phyloP scores from a whole-genome alignment of 2,888 invertebrate genomes.

The Nymphalis c-album region DNA sequence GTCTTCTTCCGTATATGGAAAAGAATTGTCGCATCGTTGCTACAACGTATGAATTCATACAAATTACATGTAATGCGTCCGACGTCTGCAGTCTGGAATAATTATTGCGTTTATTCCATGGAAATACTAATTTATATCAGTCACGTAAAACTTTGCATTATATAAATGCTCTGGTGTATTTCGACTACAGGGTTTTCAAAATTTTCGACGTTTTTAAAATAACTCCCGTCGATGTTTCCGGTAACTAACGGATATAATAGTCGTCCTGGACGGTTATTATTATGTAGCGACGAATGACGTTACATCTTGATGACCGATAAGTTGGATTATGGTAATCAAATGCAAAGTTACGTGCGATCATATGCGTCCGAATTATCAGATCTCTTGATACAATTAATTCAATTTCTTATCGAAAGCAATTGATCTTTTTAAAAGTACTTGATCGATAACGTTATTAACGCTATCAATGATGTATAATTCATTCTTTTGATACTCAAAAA shows the following conservation, averaged over 20 bases:
- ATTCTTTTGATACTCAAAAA: too few species aligned
- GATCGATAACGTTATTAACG: neutral
- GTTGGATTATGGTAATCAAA: slow-evolving; percentile 13
- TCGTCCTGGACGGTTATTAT: neutral
- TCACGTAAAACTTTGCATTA: neutral
- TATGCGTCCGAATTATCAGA: slow-evolving; percentile 14
- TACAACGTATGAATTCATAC: slow-evolving; percentile 26
- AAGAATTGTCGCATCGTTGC: slow-evolving; percentile 25
- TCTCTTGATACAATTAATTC: neutral
- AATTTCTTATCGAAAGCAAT: neutral
- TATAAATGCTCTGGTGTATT: slow-evolving; percentile 1
- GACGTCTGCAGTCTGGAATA: slow-evolving; percentile 21
- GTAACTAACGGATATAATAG: neutral
- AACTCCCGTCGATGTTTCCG: neutral
- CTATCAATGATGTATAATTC: too few species aligned
- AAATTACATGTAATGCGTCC: slow-evolving; percentile 22
- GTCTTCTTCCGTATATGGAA: slow-evolving; percentile 33
- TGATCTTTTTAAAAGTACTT: neutral
- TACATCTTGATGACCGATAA: slow-evolving; percentile 18
- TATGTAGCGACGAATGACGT: neutral
- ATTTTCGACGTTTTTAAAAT: too few species aligned
- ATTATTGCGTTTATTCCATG: slow-evolving; percentile 15
- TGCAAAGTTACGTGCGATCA: slow-evolving; percentile 5
- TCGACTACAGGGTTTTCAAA: neutral
- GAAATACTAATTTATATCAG: neutral